These are phyloP conservation scores for Eriocheir sinensis DNA, from an alignment of 1,140 invertebrate genomes.

Conservation along the genomic window DNA sequence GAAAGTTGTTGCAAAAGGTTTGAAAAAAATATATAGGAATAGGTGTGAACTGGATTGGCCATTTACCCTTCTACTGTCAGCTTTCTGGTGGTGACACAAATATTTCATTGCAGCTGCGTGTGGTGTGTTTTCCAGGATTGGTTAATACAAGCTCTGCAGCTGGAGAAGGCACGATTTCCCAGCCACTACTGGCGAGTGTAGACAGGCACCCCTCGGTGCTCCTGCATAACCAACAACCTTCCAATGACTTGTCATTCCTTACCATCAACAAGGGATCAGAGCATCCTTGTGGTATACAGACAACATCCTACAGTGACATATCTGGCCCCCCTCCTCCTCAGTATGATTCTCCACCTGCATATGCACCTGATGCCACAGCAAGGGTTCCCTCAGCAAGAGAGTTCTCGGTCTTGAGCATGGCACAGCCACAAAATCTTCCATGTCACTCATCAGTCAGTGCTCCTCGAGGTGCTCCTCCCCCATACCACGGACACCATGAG, in stretches of 20 bases:
- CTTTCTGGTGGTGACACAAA: slow-evolving; percentile 80
- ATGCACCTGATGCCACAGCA: slow-evolving; percentile 37
- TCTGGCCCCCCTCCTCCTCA: slow-evolving; percentile 47
- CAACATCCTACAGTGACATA: slow-evolving; percentile 30
- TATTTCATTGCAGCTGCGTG: slow-evolving; percentile 77
- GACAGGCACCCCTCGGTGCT: slow-evolving; percentile 60
- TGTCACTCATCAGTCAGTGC: not conserved
- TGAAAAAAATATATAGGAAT: too few relatives aligned
- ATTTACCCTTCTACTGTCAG: slow-evolving; percentile 85
- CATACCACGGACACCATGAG: slow-evolving; percentile 68
- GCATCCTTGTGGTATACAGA: not conserved
- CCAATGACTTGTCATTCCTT: slow-evolving; percentile 52
- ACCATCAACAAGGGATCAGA: slow-evolving; percentile 37
- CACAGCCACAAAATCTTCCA: slow-evolving; percentile 45
- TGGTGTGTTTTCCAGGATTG: slow-evolving; percentile 84
- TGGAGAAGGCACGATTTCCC: slow-evolving; percentile 91
- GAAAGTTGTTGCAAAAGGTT: too few relatives aligned
- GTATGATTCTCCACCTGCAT: slow-evolving; percentile 58
- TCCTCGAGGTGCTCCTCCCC: slow-evolving; percentile 59
- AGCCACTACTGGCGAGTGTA: slow-evolving; percentile 90
- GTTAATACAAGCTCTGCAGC: slow-evolving; percentile 90
- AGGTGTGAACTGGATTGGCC: slow-evolving; percentile 41
- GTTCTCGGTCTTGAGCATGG: slow-evolving; percentile 31
- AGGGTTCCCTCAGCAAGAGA: slow-evolving; percentile 40
- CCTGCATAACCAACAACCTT: slow-evolving; percentile 18